phyloP scores from a whole-genome alignment of 2,113 vertebrate genomes.

The Neogale vison region DNA sequence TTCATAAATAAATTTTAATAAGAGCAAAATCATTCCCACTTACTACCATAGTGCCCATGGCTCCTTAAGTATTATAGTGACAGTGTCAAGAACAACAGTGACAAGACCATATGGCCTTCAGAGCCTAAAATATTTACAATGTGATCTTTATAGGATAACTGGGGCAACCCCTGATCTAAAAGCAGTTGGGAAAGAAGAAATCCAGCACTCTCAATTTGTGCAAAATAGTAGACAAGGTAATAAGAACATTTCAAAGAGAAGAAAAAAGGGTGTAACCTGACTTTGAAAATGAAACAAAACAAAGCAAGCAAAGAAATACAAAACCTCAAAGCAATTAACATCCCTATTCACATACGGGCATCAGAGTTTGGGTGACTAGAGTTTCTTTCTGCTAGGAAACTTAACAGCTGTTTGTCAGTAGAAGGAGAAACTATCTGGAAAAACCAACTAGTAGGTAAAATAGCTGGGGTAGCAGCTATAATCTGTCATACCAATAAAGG shows the following conservation, averaged over 20 bases:
- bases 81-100: neutral
- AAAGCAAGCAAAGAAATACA: neutral
- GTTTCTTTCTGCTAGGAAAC: neutral
- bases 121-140: neutral
- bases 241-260: neutral
- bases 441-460: neutral
- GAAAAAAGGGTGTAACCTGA: neutral
- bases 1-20: neutral
- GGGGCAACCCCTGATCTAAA: neutral
- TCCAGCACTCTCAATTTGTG: neutral
- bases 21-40: neutral
- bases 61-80: neutral
- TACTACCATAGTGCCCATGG: neutral
- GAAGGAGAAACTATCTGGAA: neutral
- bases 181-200: neutral
- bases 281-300: slow-evolving; percentile 17
- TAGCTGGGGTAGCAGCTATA: neutral
- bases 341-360: neutral
- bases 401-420: neutral
- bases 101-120: neutral
- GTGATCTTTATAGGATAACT: neutral
- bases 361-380: neutral
- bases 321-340: neutral
- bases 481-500: neutral
- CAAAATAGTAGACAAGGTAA: neutral